Evolutionary conservation across 1,140 invertebrate genomes (phyloP).

Genomic region (Drosophila rufa): DNA sequence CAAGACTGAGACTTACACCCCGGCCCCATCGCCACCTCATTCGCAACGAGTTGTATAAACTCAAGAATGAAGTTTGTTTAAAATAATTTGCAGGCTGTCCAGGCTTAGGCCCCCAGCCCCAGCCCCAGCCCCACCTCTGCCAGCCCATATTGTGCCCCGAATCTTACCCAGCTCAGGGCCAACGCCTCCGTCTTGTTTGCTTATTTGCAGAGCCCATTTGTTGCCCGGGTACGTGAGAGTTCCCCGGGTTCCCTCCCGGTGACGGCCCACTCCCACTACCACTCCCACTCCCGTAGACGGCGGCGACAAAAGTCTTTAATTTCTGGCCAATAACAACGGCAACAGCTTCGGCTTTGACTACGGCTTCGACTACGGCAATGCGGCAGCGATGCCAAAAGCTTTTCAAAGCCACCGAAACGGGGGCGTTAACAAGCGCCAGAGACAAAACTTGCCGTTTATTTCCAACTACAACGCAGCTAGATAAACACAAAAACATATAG

Average conservation of each 20-base stretch:
- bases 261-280: not conserved
- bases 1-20: slow-evolving; percentile 32
- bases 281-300: slow-evolving; percentile 7
- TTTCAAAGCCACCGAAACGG: slow-evolving; percentile 77
- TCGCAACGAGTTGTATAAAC: slow-evolving; percentile 72
- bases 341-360: slow-evolving; percentile 37
- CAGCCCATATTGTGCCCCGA: slow-evolving; percentile 5
- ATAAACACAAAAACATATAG: slow-evolving; percentile 35
- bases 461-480: slow-evolving; percentile 57
- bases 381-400: slow-evolving; percentile 53
- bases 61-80: slow-evolving; percentile 81
- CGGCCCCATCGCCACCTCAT: not conserved
- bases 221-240: slow-evolving; percentile 67
- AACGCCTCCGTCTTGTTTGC: slow-evolving; percentile 65
- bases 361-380: slow-evolving; percentile 38
- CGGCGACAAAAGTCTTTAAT: slow-evolving; percentile 81
- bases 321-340: slow-evolving; percentile 75
- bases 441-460: slow-evolving; percentile 68
- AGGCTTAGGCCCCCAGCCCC: slow-evolving; percentile 42
- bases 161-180: slow-evolving; percentile 31
- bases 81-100: slow-evolving; percentile 80
- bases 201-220: slow-evolving; percentile 80
- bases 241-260: not conserved
- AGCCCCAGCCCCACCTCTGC: not conserved
- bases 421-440: slow-evolving; percentile 80